These are phyloP conservation scores for Drosophila histrio DNA, from an alignment of 2,888 invertebrate genomes.

Conservation along the genomic window DNA sequence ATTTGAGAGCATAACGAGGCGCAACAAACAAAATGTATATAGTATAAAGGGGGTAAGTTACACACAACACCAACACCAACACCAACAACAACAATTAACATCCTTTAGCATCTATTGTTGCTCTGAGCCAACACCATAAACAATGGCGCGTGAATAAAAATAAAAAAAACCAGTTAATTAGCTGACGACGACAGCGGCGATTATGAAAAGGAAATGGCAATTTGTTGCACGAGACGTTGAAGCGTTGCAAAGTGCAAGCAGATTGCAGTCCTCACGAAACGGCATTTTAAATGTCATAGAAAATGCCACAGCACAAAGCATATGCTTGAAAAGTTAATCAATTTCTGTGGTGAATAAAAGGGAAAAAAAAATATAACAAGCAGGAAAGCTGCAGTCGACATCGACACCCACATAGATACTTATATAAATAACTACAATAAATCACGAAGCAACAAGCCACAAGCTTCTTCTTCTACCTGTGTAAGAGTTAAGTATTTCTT, in stretches of 20 bases:
- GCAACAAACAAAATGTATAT: slow-evolving; percentile 6
- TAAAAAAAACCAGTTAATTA: slow-evolving; percentile 40
- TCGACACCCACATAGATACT: too few relatives aligned
- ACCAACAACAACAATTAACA: slow-evolving; percentile 2
- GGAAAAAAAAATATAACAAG: too few relatives aligned
- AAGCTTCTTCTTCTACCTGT: too few relatives aligned
- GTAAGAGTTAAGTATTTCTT: too few relatives aligned
- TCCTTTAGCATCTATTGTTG: slow-evolving; percentile 31
- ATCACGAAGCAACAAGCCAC: too few relatives aligned
- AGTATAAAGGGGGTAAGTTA: not conserved
- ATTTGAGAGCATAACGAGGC: slow-evolving; percentile 43
- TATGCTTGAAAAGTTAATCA: not conserved
- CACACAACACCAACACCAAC: not conserved
- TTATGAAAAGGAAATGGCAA: slow-evolving; percentile 56
- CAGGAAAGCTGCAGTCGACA: too few relatives aligned
- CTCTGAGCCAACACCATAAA: slow-evolving; percentile 18
- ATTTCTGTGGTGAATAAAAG: not conserved
- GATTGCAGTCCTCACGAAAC: not conserved
- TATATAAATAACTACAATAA: too few relatives aligned
- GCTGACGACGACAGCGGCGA: slow-evolving; percentile 28
- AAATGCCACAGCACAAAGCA: not conserved
- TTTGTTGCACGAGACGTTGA: slow-evolving; percentile 45
- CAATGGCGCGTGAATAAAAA: slow-evolving; percentile 31
- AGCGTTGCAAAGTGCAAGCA: not conserved
- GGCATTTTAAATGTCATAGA: not conserved